A percentile compares a stretch with the other conserved stretches of the same genome.
These are phyloP conservation scores for Lepidostoma basale DNA, from an alignment of 1,140 invertebrate genomes.

Conservation along the genomic window DNA sequence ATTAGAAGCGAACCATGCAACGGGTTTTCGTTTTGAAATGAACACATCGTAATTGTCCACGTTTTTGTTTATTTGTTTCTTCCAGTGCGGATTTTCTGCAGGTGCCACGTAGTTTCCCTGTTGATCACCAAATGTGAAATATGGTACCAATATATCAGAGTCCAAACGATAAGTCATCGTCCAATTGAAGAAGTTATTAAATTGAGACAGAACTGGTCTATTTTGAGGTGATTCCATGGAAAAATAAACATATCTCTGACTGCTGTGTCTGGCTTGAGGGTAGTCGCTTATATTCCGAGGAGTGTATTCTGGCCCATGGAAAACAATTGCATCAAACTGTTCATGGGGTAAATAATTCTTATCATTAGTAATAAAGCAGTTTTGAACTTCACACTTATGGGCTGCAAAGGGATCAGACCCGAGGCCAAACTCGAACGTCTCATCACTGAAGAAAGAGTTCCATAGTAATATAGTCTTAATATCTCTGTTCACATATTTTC, in stretches of 20 bases:
- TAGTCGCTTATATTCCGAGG: background rate
- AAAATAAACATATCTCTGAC: slow-evolving; percentile 37
- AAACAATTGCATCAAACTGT: slow-evolving; percentile 54
- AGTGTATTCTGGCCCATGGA: slow-evolving; percentile 29
- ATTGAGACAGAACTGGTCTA: slow-evolving; percentile 47
- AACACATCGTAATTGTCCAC: background rate
- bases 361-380: slow-evolving; percentile 36
- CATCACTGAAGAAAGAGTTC: slow-evolving; percentile 33
- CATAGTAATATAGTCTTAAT: slow-evolving; percentile 32
- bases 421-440: slow-evolving; percentile 28
- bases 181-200: slow-evolving; percentile 60
- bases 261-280: background rate
- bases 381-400: slow-evolving; percentile 23
- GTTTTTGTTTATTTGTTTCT: background rate
- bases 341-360: slow-evolving; percentile 36
- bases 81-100: slow-evolving; percentile 16
- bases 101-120: slow-evolving; percentile 46
- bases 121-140: slow-evolving; percentile 57
- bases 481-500: background rate
- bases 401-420: slow-evolving; percentile 26
- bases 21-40: slow-evolving; percentile 53
- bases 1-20: slow-evolving; percentile 69
- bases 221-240: slow-evolving; percentile 49
- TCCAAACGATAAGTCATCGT: slow-evolving; percentile 68
- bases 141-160: slow-evolving; percentile 67